phyloP scores from a whole-genome alignment of 2,797 vertebrate species.

The Sebastes baramenuke region DNA sequence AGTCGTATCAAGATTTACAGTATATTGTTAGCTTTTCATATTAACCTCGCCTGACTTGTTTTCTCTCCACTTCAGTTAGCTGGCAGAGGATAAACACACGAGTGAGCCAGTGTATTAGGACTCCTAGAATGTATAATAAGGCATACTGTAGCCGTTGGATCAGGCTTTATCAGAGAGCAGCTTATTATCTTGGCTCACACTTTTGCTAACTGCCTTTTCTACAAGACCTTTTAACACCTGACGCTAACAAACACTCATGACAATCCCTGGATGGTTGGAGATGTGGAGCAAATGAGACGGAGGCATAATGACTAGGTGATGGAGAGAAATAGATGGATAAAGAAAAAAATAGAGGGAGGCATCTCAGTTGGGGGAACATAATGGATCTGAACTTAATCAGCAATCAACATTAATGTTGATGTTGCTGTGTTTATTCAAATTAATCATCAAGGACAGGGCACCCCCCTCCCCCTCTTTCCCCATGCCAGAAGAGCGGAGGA shows the following conservation, averaged over 20 bases:
- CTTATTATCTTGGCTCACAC: slow-evolving; percentile 9
- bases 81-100: slow-evolving; percentile 25
- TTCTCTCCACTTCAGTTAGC: slow-evolving; percentile 23
- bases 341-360: slow-evolving; percentile 8
- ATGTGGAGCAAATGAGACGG: slow-evolving; percentile 35
- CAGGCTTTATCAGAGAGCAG: background rate
- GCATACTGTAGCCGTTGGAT: background rate
- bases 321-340: slow-evolving; percentile 40
- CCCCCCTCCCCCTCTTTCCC: slow-evolving; percentile 10
- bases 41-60: slow-evolving; percentile 49
- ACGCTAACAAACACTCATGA: slow-evolving; percentile 20
- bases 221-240: slow-evolving; percentile 22
- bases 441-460: slow-evolving; percentile 79
- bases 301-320: slow-evolving; percentile 35
- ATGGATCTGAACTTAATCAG: slow-evolving; percentile 80
- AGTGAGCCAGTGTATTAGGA: slow-evolving; percentile 17
- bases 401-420: slow-evolving; percentile 82
- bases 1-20: slow-evolving; percentile 43
- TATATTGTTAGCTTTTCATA: slow-evolving; percentile 31
- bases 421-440: slow-evolving; percentile 82
- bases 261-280: slow-evolving; percentile 10
- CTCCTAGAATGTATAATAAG: background rate
- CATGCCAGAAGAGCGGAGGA: slow-evolving; percentile 52
- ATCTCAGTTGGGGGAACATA: slow-evolving; percentile 50
- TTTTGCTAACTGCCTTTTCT: slow-evolving; percentile 3